Evolutionary conservation across 2,797 vertebrate species (phyloP), one percentile per base, ranked within the genome.

Genomic region (Semotilus atromaculatus): DNA sequence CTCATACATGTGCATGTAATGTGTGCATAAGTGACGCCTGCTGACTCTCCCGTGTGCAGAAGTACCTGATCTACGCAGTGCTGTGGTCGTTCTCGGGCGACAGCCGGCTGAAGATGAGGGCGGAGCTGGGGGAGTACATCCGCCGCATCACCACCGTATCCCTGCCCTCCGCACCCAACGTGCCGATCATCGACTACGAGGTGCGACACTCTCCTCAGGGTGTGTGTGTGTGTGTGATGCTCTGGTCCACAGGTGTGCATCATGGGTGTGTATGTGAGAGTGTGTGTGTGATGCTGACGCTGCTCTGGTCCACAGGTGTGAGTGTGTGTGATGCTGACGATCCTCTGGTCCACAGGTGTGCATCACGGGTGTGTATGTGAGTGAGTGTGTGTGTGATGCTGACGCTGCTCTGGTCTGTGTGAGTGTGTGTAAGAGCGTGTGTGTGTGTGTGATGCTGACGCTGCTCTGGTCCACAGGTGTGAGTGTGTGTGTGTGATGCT

Each of bases 51-150:
- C 83, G 11, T 83, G 67, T 87, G 16, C 93, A 99, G 98, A 96
- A 96, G 68, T 99, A 97, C 81, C 90, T 99, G 83, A 97, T 99
- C 85, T 99, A 99, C 11, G 97, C 98, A 0, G 96, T 99, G 23
- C 96, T 99, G 43, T 99, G 98, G 98, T 99, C 98, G n/a, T 96
- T 99, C 88, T 99, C 97, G 79, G 98, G 98, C 31, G 98, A 99
- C 53, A 97, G 98, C 11, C 94, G 98, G 81, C 94, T 99, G 90
- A 99, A 99, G 89, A 99, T 99, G 94, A 96, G 98, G 88, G 97
- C 96, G 0, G 98, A 99, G 88, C 96, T 99, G 74, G 98, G 98
- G 23, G 98, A 99, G 89, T 99, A 99, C 91, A 99, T 99, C 51
- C 94, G 98, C 10, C 96, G 98, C 85, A 98, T 99, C 92, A 99